These are phyloP conservation scores for Drosophila yakuba DNA, from an alignment of 1,140 invertebrate genomes.

Conservation along the genomic window DNA sequence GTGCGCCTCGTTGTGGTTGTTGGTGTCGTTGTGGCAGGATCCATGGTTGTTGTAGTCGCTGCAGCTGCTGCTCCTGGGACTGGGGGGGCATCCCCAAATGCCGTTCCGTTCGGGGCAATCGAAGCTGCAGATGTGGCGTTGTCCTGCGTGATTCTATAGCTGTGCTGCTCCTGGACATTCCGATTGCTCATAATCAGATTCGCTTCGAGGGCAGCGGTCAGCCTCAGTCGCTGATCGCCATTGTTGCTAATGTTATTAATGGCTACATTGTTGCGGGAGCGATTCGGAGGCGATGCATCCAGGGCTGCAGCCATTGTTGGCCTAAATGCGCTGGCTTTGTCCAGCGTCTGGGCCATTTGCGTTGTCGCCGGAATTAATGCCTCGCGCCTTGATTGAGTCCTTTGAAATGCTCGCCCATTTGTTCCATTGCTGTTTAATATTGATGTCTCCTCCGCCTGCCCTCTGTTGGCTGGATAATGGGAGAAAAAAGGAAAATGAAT, in stretches of 20 bases:
- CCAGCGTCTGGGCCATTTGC: slow-evolving; percentile 62
- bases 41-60: slow-evolving; percentile 2
- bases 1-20: slow-evolving; percentile 52
- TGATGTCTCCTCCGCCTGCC: slow-evolving; percentile 45
- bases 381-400: slow-evolving; percentile 79
- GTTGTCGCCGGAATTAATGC: slow-evolving; percentile 73
- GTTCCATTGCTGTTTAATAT: slow-evolving; percentile 73
- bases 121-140: slow-evolving; percentile 19
- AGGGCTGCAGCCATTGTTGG: slow-evolving; percentile 29
- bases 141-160: slow-evolving; percentile 64
- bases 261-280: slow-evolving; percentile 48
- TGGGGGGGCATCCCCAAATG: not conserved
- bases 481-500: slow-evolving; percentile 41
- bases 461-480: slow-evolving; percentile 34
- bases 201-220: slow-evolving; percentile 58
- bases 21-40: slow-evolving; percentile 29
- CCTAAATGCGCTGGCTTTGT: slow-evolving; percentile 33
- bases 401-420: slow-evolving; percentile 75
- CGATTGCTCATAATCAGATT: slow-evolving; percentile 80
- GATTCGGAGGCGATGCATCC: slow-evolving; percentile 30
- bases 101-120: slow-evolving; percentile 4
- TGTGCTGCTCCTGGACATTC: slow-evolving; percentile 69
- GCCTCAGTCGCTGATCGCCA: slow-evolving; percentile 45
- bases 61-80: slow-evolving; percentile 3
- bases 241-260: slow-evolving; percentile 80